Conservation (phyloP, 2,797 vertebrate genomes). For the Fratercula arctica region DNA sequence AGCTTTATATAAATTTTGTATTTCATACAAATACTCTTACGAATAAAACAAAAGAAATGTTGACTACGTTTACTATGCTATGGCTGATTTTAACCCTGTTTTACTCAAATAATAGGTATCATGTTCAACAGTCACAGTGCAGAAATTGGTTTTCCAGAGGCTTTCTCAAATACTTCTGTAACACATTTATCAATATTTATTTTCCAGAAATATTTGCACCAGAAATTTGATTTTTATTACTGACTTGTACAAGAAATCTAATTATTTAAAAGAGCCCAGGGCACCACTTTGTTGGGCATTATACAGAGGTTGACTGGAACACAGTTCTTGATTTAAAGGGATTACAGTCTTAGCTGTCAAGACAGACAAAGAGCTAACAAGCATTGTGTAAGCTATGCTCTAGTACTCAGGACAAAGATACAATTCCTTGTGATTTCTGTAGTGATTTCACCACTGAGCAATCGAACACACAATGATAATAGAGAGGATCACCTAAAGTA, state of each 20-base stretch:
- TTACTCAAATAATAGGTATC: neutral
- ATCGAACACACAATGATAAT: neutral
- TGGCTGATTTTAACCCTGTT: neutral
- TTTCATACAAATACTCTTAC: neutral
- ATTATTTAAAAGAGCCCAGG: neutral
- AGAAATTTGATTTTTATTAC: neutral
- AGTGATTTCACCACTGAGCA: conserved; percentile 35
- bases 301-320: neutral
- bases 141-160: neutral
- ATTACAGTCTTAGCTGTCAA: neutral
- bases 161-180: neutral
- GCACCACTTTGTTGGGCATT: neutral
- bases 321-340: neutral
- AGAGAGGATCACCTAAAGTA: neutral
- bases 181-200: neutral
- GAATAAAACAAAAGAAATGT: neutral
- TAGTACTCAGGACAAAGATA: neutral
- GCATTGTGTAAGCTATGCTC: neutral
- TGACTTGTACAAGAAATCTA: neutral
- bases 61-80: neutral
- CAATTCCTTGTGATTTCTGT: conserved; percentile 22
- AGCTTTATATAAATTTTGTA: neutral
- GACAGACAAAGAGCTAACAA: neutral
- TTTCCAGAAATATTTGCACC: neutral
- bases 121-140: neutral